Evolutionary conservation across 2,888 invertebrate species (phyloP), one percentile per base, ranked within the genome.

Genomic region (Lissonota sp.): DNA sequence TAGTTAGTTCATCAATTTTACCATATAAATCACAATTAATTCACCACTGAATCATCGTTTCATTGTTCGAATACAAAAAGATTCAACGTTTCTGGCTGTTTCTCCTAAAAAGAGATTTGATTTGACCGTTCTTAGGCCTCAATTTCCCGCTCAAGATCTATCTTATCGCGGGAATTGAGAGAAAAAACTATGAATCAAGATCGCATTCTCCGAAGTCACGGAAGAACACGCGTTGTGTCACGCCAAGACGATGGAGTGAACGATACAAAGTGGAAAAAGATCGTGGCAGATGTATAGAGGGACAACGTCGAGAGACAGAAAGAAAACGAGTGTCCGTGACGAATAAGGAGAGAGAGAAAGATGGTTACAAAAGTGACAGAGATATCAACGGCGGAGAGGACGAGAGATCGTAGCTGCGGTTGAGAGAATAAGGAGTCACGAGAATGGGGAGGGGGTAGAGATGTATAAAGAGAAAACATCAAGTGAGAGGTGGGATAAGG

Each of bases 301-400:
- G 49, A 58, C 51, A 51, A 40, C 69, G 69, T 74, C 70, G 44
- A 69, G 70, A 64, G 69, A 49, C 37, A 39, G 58, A 74, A 44
- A 57, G 73, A 73, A 79, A 69, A 49, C 64, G 14, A n/a, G 39
- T 46, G 51, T 63, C 49, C 53, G 70, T 49, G 44, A 44, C 6
- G 10, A 10, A 44, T 6, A 44, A 10, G 10, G n/a, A 39, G 63
- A 55, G 58, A 62, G 67, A 64, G 66, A 76, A 57, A 57, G 55
- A 71, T 1, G 57, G 6, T 55, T 39, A 44, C 40, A 49, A 75
- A 66, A 70, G 74, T 63, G 73, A 79, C 79, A 70, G 70, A 79
- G 70, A 79, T 79, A 75, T 75, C 70, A 79, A 74, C 55, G 46
- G 62, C 62, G 66, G 26, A 62, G 53, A 66, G 72, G 79, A 69